A percentile compares a stretch with the other conserved stretches of the same genome.
phyloP scores from a whole-genome alignment of 2,113 vertebrate genomes.

The Naja naja region DNA sequence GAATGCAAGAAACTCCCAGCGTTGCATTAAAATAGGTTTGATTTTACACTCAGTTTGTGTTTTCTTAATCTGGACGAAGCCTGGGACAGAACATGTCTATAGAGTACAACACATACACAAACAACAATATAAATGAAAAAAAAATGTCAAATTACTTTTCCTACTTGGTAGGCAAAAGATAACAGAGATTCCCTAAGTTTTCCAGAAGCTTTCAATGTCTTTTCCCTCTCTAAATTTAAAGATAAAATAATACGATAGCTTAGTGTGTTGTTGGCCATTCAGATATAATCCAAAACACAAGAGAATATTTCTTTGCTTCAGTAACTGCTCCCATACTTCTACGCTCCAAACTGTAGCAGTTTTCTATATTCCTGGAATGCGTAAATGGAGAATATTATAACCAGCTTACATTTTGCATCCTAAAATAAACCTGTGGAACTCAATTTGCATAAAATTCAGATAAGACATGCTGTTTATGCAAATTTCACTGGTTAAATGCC shows the following conservation, averaged over 20 bases:
- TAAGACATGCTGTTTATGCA: not conserved
- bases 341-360: not conserved
- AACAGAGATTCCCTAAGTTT: not conserved
- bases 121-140: not conserved
- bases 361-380: not conserved
- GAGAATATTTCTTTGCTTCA: not conserved
- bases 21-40: too few relatives aligned
- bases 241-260: constrained; percentile 18
- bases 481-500: not conserved
- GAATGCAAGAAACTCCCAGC: too few relatives aligned
- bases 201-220: not conserved
- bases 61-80: too few relatives aligned
- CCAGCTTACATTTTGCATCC: not conserved
- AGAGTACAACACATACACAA: not conserved
- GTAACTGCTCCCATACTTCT: not conserved
- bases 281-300: constrained; percentile 19
- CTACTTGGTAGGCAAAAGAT: not conserved
- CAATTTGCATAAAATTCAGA: not conserved
- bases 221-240: constrained; percentile 5
- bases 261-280: not conserved
- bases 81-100: not conserved
- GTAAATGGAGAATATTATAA: not conserved
- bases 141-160: constrained; percentile 27
- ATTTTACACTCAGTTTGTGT: too few relatives aligned
- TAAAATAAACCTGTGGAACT: not conserved